Conservation (phyloP, 1,140 invertebrate genomes). For the Zaprionus africanus region DNA sequence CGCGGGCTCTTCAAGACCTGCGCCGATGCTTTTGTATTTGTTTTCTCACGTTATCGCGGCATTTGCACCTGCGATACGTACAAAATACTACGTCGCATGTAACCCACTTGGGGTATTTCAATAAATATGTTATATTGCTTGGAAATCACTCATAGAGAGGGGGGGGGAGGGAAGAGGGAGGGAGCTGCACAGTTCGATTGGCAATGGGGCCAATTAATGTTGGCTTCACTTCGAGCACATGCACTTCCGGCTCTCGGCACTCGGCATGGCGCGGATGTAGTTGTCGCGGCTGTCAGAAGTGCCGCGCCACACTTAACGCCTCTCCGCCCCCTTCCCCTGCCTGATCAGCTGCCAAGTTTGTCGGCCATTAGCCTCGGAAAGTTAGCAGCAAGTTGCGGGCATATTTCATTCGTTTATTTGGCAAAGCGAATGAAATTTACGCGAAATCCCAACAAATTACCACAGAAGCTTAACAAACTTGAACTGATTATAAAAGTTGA, state of each 20-base stretch:
- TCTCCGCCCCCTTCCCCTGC: not conserved
- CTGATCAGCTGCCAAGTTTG: constrained; percentile 19
- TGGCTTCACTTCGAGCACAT: constrained; percentile 5
- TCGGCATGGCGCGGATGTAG: constrained; percentile 37
- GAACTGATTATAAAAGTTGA: constrained; percentile 79
- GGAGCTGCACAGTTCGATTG: not conserved
- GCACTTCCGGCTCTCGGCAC: constrained; percentile 2
- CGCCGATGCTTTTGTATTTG: constrained; percentile 58
- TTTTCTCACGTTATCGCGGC: constrained; percentile 64
- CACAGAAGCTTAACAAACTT: constrained; percentile 78
- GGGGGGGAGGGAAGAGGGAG: not conserved
- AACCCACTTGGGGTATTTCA: not conserved
- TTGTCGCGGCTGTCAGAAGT: constrained; percentile 42
- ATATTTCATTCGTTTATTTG: constrained; percentile 47
- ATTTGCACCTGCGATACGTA: constrained; percentile 66
- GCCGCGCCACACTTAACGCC: not conserved
- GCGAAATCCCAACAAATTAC: constrained; percentile 79
- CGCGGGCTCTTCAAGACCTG: constrained; percentile 42
- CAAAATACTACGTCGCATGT: constrained; percentile 47
- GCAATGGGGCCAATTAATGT: constrained; percentile 5
- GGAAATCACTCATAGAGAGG: not conserved
- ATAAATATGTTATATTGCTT: not conserved
- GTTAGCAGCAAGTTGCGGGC: constrained; percentile 18
- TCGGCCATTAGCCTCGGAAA: constrained; percentile 38
- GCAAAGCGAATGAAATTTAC: constrained; percentile 61